These are phyloP conservation scores for Aspidiotus rigidus DNA, from an alignment of 2,888 invertebrate species.

Conservation along the genomic window DNA sequence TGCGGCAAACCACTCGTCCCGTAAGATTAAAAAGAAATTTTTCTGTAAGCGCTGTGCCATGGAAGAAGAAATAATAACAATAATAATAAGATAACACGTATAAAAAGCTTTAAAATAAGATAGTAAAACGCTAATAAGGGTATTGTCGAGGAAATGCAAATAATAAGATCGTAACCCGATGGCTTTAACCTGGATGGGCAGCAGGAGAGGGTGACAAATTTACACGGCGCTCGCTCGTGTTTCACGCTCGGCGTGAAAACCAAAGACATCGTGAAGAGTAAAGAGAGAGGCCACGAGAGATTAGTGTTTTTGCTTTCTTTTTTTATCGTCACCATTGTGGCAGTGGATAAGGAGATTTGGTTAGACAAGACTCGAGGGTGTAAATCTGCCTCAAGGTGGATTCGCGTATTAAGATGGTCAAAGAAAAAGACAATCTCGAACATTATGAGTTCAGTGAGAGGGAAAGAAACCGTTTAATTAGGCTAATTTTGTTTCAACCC, in stretches of 20 bases:
- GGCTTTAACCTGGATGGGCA: not conserved
- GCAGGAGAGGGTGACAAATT: conserved; percentile 11
- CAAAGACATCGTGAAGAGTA: too few species aligned
- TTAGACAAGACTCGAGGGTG: conserved; percentile 20
- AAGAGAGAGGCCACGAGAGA: conserved; percentile 21
- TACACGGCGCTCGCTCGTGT: conserved; percentile 1
- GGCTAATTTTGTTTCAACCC: too few species aligned
- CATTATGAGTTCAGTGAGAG: too few species aligned
- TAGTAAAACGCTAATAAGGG: conserved; percentile 32
- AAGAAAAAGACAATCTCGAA: too few species aligned
- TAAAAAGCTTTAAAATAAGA: conserved; percentile 32
- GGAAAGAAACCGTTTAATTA: too few species aligned
- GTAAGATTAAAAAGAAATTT: conserved; percentile 22
- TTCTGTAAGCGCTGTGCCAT: conserved; percentile 8
- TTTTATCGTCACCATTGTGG: not conserved
- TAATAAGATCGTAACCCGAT: conserved; percentile 23
- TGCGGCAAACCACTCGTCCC: too few species aligned
- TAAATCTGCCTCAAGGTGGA: conserved; percentile 32
- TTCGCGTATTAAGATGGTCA: not conserved
- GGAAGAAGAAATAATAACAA: conserved; percentile 5
- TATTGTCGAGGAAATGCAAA: conserved; percentile 33
- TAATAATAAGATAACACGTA: conserved; percentile 30
- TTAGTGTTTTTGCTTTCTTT: conserved; percentile 7
- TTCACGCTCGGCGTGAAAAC: too few species aligned
- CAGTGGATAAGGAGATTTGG: conserved; percentile 30